A percentile compares a stretch with the other conserved stretches of the same genome.
Evolutionary conservation across 2,113 vertebrate genomes (phyloP).

Genomic region (Gopherus evgoodei): DNA sequence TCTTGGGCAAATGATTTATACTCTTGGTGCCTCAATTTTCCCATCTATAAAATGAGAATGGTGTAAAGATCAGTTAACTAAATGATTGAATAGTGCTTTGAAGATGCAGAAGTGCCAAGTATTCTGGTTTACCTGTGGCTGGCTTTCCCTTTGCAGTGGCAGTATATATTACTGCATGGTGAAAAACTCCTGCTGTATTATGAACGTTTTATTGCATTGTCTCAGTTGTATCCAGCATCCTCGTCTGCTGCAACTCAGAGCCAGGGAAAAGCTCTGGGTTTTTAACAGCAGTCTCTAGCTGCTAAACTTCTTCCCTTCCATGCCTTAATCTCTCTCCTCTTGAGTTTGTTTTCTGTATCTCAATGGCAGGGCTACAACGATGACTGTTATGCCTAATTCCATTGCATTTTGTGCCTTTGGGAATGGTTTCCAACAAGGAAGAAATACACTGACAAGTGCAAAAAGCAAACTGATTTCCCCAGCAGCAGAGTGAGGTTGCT

Average conservation of each 20-base stretch:
- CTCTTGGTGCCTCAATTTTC: not conserved
- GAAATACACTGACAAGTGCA: not conserved
- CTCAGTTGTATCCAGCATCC: not conserved
- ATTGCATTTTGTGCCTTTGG: not conserved
- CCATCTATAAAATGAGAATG: accelerated
- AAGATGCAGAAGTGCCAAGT: not conserved
- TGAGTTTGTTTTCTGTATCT: not conserved
- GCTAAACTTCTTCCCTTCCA: not conserved
- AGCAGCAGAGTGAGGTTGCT: not conserved
- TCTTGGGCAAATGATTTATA: not conserved
- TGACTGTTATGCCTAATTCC: not conserved
- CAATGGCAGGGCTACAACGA: not conserved
- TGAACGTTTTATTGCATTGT: not conserved
- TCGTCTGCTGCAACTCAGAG: not conserved
- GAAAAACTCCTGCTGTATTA: not conserved
- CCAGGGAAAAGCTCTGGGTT: not conserved
- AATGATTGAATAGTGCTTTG: not conserved
- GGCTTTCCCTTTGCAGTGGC: not conserved
- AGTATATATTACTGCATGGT: not conserved
- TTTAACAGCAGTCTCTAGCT: not conserved
- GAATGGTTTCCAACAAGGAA: not conserved
- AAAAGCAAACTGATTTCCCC: not conserved
- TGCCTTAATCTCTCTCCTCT: not conserved
- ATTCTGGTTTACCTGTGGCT: not conserved
- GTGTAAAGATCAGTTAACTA: not conserved